Conservation (phyloP, 2,113 vertebrate genomes). For the Pristiophorus japonicus region DNA sequence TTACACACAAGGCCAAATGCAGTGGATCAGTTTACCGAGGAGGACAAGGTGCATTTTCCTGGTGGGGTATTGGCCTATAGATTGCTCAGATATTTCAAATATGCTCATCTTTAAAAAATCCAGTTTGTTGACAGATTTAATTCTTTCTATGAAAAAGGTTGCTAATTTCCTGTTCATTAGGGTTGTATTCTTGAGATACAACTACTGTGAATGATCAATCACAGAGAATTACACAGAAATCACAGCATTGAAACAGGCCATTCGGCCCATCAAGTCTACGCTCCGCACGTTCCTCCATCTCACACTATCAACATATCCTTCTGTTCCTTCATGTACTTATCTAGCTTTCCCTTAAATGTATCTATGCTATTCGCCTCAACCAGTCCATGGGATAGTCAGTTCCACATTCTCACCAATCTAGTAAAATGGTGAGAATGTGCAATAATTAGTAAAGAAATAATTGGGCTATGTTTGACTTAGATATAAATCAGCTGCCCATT, state of each 20-base stretch:
- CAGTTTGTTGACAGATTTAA: constrained; percentile 29
- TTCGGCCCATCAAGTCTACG: neutral
- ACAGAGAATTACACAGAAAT: neutral
- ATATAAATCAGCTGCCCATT: neutral
- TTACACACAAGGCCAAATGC: neutral
- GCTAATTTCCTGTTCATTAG: neutral
- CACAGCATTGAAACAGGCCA: neutral
- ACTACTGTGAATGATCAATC: neutral
- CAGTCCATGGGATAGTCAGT: neutral
- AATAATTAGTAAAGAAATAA: neutral
- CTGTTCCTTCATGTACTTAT: neutral
- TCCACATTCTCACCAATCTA: too few relatives aligned
- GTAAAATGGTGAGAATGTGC: neutral
- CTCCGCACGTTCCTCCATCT: neutral
- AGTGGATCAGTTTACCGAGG: neutral
- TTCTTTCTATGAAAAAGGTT: neutral
- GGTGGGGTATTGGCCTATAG: neutral
- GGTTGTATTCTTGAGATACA: too few relatives aligned
- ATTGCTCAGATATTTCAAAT: constrained; percentile 24
- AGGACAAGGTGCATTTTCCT: neutral
- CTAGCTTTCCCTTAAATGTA: neutral
- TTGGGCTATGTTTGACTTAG: neutral
- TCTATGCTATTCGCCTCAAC: neutral
- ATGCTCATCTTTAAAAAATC: neutral
- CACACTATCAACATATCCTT: neutral